These are phyloP conservation scores for Emmelina monodactyla DNA, from an alignment of 2,888 invertebrate genomes.

Conservation along the genomic window DNA sequence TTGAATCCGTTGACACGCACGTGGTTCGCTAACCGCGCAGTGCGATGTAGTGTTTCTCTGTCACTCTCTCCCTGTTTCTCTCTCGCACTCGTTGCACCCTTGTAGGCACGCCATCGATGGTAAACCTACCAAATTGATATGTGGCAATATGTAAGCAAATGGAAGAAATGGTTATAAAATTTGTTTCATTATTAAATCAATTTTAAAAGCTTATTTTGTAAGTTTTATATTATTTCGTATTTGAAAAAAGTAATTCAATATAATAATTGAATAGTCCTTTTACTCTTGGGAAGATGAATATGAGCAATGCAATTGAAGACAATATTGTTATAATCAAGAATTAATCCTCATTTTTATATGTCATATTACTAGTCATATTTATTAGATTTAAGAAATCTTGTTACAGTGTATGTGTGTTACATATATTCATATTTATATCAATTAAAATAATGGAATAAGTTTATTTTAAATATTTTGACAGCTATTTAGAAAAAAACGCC, in stretches of 20 bases:
- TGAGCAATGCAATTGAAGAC: conserved; percentile 58
- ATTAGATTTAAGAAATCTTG: conserved; percentile 38
- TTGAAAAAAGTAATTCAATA: too few species aligned
- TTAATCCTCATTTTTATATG: conserved; percentile 53
- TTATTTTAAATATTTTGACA: background rate
- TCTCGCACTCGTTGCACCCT: conserved; percentile 34
- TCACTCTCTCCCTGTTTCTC: conserved; percentile 31
- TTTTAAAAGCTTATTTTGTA: too few species aligned
- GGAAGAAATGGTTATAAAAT: too few species aligned
- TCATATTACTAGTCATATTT: conserved; percentile 35
- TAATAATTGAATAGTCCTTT: too few species aligned
- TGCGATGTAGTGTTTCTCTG: conserved; percentile 27
- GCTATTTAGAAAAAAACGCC: too few species aligned
- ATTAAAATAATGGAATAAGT: conserved; percentile 8
- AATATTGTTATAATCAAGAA: conserved; percentile 60
- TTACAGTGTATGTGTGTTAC: conserved; percentile 23
- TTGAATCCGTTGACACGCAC: conserved; percentile 33
- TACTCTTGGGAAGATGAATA: conserved; percentile 31
- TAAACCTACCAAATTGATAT: too few species aligned
- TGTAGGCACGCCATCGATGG: too few species aligned
- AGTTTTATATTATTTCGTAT: too few species aligned
- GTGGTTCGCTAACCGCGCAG: conserved; percentile 20
- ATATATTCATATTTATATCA: conserved; percentile 18
- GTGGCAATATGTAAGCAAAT: too few species aligned
- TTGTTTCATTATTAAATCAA: too few species aligned